Evolutionary conservation across 2,797 vertebrate genomes (phyloP), one percentile per base, ranked within the genome.

Genomic region (Peromyscus melanophrys): DNA sequence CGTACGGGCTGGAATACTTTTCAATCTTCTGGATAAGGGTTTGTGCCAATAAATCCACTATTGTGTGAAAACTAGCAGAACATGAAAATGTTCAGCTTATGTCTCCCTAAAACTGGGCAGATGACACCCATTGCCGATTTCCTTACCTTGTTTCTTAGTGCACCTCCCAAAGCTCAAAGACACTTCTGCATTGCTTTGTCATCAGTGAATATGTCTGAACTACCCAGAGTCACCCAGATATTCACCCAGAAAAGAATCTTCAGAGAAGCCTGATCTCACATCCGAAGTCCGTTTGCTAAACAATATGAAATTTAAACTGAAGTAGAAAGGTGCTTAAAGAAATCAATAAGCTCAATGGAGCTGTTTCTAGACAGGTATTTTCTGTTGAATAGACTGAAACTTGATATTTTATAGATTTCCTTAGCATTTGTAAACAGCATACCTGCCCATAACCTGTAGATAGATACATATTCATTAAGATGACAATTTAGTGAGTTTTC

Each of bases 91-190:
- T 93, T 97, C 94, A 90, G 96, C 76, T 96, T 81, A 90, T 96
- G 76, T 82, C 97, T 97, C 97, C 94, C 94, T 97, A 97, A 98
- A 98, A 96, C 94, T 90, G 94, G 95, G 95, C 96, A 98, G 27
- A 78, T 97, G 97, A 88, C 90, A 96, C 77, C 95, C 57, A 57
- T n/a, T 97, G 95, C 88, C 98, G 92, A 98, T 97, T 98, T 97
- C 59, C 92, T 96, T 97, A 98, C 95, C 96, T 96, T 95, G 97
- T 97, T 97, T 94, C 96, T 96, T 94, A 96, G 92, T 87, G 29
- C 2, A 57, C 71, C 69, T 92, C 71, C 43, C 49, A 92, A 19
- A 89, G 95, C 97, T 97, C 92, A 92, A 86, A 97, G 80, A 92
- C 83, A 86, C 95, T 92, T 97, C 97, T 97, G 95, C 94, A 98